phyloP scores from a whole-genome alignment of 2,113 vertebrate genomes.

The Colinus virginianus region DNA sequence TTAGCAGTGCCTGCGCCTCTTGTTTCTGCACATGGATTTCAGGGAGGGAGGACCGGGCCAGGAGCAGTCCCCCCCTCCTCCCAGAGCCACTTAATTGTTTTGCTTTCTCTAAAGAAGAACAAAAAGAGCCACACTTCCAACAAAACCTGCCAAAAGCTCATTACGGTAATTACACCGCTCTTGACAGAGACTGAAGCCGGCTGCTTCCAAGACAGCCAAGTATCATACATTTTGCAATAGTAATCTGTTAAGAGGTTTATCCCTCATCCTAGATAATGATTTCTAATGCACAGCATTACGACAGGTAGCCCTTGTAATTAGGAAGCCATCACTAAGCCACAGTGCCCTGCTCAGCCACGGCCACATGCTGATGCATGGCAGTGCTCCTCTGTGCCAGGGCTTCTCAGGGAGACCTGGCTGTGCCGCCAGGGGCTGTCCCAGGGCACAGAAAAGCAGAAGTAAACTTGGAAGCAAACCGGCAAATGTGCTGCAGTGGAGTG shows the following conservation, averaged over 20 bases:
- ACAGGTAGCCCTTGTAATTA: not conserved
- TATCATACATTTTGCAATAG: not conserved
- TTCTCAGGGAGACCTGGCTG: not conserved
- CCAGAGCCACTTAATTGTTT: not conserved
- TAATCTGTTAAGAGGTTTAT: constrained; percentile 5
- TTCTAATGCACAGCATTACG: not conserved
- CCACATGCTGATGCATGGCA: too few relatives aligned
- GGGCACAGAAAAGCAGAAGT: not conserved
- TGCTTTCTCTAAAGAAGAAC: not conserved
- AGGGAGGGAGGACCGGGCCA: not conserved
- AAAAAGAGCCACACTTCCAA: not conserved
- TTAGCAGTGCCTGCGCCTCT: not conserved
- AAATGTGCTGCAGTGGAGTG: not conserved
- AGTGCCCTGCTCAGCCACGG: accelerated
- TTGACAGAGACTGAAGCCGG: not conserved
- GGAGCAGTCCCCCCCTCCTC: not conserved
- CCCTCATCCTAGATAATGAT: constrained; percentile 32
- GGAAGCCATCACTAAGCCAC: not conserved
- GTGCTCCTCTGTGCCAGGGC: not conserved
- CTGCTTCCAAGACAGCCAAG: constrained; percentile 14
- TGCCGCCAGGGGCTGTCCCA: not conserved
- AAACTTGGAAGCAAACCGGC: not conserved
- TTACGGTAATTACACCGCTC: constrained; percentile 16
- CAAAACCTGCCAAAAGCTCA: constrained; percentile 31
- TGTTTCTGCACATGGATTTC: not conserved